A percentile compares a stretch with the other conserved stretches of the same genome.
phyloP scores from a whole-genome alignment of 1,140 invertebrate species.

The Ips typographus region DNA sequence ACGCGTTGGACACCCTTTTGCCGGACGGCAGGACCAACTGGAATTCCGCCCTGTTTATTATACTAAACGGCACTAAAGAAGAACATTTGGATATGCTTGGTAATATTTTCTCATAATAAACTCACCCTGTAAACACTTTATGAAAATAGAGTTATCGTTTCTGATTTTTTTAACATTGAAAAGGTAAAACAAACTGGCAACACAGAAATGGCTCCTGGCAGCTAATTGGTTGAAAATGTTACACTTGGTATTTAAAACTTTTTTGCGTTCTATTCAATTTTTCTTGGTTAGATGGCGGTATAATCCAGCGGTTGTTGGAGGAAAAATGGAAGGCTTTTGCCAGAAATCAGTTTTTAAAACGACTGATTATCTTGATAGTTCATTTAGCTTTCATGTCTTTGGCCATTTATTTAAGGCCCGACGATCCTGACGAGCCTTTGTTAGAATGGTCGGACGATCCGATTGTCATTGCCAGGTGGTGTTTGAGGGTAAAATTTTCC shows the following conservation, averaged over 20 bases:
- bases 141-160: too few species aligned
- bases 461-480: constrained; percentile 54
- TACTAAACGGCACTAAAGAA: constrained; percentile 94
- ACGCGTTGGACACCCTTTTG: constrained; percentile 92
- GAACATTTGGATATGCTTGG: constrained; percentile 96
- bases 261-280: background rate
- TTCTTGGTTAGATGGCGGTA: constrained; percentile 75
- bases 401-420: constrained; percentile 86
- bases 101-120: background rate
- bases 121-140: background rate
- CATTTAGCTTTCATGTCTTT: constrained; percentile 87
- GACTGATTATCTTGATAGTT: constrained; percentile 80
- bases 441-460: constrained; percentile 59
- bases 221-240: too few species aligned
- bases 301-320: constrained; percentile 93
- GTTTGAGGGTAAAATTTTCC: background rate
- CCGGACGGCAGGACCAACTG: constrained; percentile 85
- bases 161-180: too few species aligned
- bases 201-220: too few species aligned
- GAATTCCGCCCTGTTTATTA: constrained; percentile 98
- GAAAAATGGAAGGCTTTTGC: constrained; percentile 99
- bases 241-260: background rate
- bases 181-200: too few species aligned
- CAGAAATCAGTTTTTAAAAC: constrained; percentile 86
- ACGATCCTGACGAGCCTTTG: constrained; percentile 58